phyloP scores from a whole-genome alignment of 2,888 invertebrate genomes.

The Melinaea menophilus region DNA sequence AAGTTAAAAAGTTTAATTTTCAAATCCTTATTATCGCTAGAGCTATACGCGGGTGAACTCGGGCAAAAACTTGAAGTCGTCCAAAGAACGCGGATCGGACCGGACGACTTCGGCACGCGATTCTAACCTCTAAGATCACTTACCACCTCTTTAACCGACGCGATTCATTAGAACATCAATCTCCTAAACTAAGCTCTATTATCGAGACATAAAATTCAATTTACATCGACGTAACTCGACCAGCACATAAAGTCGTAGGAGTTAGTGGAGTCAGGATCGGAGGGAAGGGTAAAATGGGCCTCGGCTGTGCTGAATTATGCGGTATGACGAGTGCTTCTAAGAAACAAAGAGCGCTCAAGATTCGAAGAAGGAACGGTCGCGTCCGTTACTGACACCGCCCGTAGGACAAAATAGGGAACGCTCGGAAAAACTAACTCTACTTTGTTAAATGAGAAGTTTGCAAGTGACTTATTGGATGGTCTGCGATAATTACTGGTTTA shows the following conservation, averaged over 20 bases:
- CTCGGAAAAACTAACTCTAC: conserved; percentile 68
- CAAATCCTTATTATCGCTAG: conserved; percentile 64
- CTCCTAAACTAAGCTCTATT: conserved; percentile 54
- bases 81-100: conserved; percentile 72
- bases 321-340: conserved; percentile 63
- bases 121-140: conserved; percentile 50
- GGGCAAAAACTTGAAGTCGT: conserved; percentile 70
- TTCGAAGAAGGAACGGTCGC: conserved; percentile 71
- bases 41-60: conserved; percentile 63
- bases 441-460: conserved; percentile 62
- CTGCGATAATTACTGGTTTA: conserved; percentile 49
- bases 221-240: conserved; percentile 41
- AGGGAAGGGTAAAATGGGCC: conserved; percentile 56
- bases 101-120: conserved; percentile 50
- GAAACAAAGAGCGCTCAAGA: conserved; percentile 68
- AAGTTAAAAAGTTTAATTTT: conserved; percentile 45
- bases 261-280: conserved; percentile 57
- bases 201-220: conserved; percentile 55
- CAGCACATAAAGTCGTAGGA: conserved; percentile 50
- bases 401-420: conserved; percentile 65
- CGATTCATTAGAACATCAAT: conserved; percentile 57
- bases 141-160: conserved; percentile 49
- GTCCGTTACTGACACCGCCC: conserved; percentile 58
- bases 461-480: conserved; percentile 64
- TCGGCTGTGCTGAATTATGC: conserved; percentile 55